These are phyloP conservation scores for Lipophrys pholis DNA, from an alignment of 2,113 vertebrate species.

Conservation along the genomic window DNA sequence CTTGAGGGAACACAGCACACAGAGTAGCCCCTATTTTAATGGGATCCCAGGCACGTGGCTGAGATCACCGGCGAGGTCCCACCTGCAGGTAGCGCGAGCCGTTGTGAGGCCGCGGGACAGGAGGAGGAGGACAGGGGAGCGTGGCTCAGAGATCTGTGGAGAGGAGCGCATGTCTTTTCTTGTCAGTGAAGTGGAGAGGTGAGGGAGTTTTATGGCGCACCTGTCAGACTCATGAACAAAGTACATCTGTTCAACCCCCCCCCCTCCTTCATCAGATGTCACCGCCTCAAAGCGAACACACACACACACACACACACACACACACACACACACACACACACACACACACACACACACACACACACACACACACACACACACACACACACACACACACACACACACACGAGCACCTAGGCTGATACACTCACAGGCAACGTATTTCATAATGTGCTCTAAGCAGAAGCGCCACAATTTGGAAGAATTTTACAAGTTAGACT, in stretches of 20 bases:
- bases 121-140: slow-evolving; percentile 16
- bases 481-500: too few relatives aligned
- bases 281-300: slow-evolving; percentile 37
- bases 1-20: slow-evolving; percentile 61
- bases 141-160: slow-evolving; percentile 37
- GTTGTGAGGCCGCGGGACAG: slow-evolving; percentile 35
- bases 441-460: too few relatives aligned
- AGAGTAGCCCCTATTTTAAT: slow-evolving; percentile 51
- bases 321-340: not conserved
- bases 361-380: too few relatives aligned
- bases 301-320: slow-evolving; percentile 16
- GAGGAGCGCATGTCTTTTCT: slow-evolving; percentile 18
- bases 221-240: slow-evolving; percentile 72
- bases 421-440: too few relatives aligned
- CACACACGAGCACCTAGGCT: too few relatives aligned
- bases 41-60: slow-evolving; percentile 49
- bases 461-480: too few relatives aligned
- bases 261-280: slow-evolving; percentile 58
- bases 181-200: slow-evolving; percentile 45
- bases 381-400: too few relatives aligned
- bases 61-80: slow-evolving; percentile 49
- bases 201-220: slow-evolving; percentile 59
- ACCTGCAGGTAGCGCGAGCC: slow-evolving; percentile 40
- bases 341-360: not conserved
- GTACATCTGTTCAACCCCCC: slow-evolving; percentile 67